Conservation (phyloP, 2,888 invertebrate species). For the Seladonia tumulorum region DNA sequence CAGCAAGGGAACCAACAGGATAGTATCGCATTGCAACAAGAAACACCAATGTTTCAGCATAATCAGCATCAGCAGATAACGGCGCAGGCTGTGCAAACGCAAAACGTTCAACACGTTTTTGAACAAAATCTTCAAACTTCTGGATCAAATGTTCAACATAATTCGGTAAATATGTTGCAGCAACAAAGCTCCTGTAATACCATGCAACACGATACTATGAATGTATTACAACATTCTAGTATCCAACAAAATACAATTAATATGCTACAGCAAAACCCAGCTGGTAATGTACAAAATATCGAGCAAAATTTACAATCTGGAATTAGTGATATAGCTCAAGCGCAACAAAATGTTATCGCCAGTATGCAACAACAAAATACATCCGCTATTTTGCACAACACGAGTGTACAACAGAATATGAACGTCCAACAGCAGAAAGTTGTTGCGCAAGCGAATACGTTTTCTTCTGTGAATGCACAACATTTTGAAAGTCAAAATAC, state of each 20-base stretch:
- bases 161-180: slow-evolving; percentile 72
- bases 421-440: slow-evolving; percentile 73
- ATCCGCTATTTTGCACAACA: slow-evolving; percentile 66
- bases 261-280: slow-evolving; percentile 77
- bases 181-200: slow-evolving; percentile 74
- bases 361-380: slow-evolving; percentile 71
- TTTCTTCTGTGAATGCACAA: slow-evolving; percentile 67
- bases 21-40: slow-evolving; percentile 68
- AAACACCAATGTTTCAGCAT: slow-evolving; percentile 78
- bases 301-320: slow-evolving; percentile 77
- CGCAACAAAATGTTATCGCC: slow-evolving; percentile 72
- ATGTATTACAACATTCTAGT: slow-evolving; percentile 72
- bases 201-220: slow-evolving; percentile 76
- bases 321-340: slow-evolving; percentile 70
- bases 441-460: slow-evolving; percentile 65
- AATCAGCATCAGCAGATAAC: slow-evolving; percentile 79
- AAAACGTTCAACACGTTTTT: slow-evolving; percentile 80
- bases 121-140: slow-evolving; percentile 79
- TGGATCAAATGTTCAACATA: slow-evolving; percentile 69
- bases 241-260: slow-evolving; percentile 78
- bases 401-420: slow-evolving; percentile 73
- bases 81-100: slow-evolving; percentile 79
- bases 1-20: slow-evolving; percentile 74
- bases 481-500: slow-evolving; percentile 70
- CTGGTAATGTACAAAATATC: slow-evolving; percentile 69